Evolutionary conservation across 2,888 invertebrate species (phyloP).

Genomic region (Pterostichus niger): DNA sequence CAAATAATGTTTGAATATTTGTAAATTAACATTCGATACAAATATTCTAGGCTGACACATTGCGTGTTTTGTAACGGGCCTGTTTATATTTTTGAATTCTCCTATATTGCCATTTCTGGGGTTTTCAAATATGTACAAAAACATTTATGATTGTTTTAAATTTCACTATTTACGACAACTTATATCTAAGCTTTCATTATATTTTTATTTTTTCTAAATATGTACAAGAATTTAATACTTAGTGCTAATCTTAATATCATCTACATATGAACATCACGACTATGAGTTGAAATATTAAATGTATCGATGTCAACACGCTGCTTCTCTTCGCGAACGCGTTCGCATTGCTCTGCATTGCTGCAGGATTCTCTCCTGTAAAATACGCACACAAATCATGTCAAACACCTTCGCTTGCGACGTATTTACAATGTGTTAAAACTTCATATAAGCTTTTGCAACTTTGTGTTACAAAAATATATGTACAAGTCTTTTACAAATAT

Average conservation of each 20-base stretch:
- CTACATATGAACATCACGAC: neutral
- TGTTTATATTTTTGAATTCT: neutral
- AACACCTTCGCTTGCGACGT: neutral
- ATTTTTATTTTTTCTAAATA: conserved; percentile 36
- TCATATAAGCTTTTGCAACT: neutral
- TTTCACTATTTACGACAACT: conserved; percentile 53
- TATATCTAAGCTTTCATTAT: conserved; percentile 40
- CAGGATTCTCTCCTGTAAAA: conserved; percentile 88
- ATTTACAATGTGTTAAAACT: too few relatives aligned
- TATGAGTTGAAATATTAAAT: conserved; percentile 19
- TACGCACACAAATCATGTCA: conserved; percentile 69
- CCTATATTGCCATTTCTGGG: conserved; percentile 52
- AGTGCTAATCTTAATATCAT: conserved; percentile 31
- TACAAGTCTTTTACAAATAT: too few relatives aligned
- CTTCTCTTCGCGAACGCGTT: neutral
- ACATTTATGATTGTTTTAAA: conserved; percentile 53
- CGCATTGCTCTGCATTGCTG: conserved; percentile 89
- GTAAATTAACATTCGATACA: conserved; percentile 40
- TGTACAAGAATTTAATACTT: conserved; percentile 39
- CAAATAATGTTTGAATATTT: conserved; percentile 42
- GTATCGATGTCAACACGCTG: neutral
- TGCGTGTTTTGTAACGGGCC: conserved; percentile 14
- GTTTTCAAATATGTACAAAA: conserved; percentile 52
- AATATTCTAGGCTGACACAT: conserved; percentile 35
- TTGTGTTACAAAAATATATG: too few relatives aligned